Evolutionary conservation across 1,140 invertebrate species (phyloP), one percentile per base, ranked within the genome.

Genomic region (Chymomyza costata): DNA sequence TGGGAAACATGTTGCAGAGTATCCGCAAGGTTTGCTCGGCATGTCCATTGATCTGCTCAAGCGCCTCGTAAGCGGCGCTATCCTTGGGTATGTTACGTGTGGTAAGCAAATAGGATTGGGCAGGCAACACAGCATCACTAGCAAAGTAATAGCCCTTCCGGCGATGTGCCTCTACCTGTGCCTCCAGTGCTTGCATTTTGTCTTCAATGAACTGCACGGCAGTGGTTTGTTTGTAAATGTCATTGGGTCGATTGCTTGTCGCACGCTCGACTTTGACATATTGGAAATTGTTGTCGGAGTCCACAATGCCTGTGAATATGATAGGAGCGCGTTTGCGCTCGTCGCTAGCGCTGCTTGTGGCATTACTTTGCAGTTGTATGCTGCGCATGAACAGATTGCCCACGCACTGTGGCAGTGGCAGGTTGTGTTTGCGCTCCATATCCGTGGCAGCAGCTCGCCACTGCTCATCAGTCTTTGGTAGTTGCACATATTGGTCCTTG

Each of bases 391-490:
- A 70, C 16, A 84, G 59, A 52, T 80, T 71, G 19, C 82, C 82
- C 46, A 82, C 65, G 17, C 82, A 84, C 7, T 78, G 71, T 54
- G 78, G 66, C 16, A 62, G 16, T 28, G 25, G 25, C 54, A 78
- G 54, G 34, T 68, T 59, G 40, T 82, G 69, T 56, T 82, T 74
- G 53, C 78, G 65, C 40, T 82, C 65, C 62, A 84, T 81, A 10
- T 67, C 78, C 16, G 69, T 63, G 56, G 82, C 74, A 28, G 76
- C 57, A 17, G 25, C 63, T 47, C 60, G 69, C 82, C 82, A 84
- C 55, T 84, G 78, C 58, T 84, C 82, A 57, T 84, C 78, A 76
- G 82, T 84, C 71, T 84, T 84, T 82, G 82, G 82, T 68, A 81
- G 69, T 76, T 65, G 74, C 54, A 84, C 64, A 64, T 76, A 84